These are phyloP conservation scores for Phrynosoma platyrhinos DNA, from an alignment of 2,113 vertebrate species.

Conservation along the genomic window DNA sequence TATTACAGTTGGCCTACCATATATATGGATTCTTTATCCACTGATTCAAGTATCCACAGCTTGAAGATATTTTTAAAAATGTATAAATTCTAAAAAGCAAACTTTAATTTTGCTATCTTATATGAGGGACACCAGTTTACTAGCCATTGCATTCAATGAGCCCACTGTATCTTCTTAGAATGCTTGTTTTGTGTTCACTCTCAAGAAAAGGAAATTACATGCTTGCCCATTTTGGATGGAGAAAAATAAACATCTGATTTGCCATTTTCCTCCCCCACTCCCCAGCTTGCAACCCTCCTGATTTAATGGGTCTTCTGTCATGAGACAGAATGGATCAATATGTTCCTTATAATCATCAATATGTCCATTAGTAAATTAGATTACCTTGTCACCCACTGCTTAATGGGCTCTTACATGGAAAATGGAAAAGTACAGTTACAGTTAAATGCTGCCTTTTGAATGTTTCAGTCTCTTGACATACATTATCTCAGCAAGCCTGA, in stretches of 20 bases:
- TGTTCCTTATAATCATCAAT: conserved; percentile 33
- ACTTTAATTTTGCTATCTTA: too few relatives aligned
- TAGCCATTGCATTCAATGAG: too few relatives aligned
- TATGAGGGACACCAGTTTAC: too few relatives aligned
- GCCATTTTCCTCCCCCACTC: neutral
- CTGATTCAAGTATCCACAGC: too few relatives aligned
- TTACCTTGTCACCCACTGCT: conserved; percentile 43
- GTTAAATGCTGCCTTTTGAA: neutral
- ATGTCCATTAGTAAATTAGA: conserved; percentile 42
- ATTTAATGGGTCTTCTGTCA: neutral
- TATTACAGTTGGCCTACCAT: neutral
- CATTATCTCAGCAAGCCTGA: neutral
- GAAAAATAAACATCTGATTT: neutral
- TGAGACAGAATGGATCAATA: conserved; percentile 16
- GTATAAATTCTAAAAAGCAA: too few relatives aligned
- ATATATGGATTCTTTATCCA: too few relatives aligned
- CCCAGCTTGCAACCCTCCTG: neutral
- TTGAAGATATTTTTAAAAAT: too few relatives aligned
- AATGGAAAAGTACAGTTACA: conserved; percentile 30
- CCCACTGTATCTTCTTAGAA: neutral
- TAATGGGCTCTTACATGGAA: conserved; percentile 27
- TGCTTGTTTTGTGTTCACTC: neutral
- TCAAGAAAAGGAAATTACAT: conserved; percentile 16
- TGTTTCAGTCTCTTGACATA: neutral
- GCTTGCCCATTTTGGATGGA: neutral